Percentiles rank a stretch among this genome's conserved stretches.
Conservation (phyloP, 2,888 invertebrate genomes). For the Allygus modestus region DNA sequence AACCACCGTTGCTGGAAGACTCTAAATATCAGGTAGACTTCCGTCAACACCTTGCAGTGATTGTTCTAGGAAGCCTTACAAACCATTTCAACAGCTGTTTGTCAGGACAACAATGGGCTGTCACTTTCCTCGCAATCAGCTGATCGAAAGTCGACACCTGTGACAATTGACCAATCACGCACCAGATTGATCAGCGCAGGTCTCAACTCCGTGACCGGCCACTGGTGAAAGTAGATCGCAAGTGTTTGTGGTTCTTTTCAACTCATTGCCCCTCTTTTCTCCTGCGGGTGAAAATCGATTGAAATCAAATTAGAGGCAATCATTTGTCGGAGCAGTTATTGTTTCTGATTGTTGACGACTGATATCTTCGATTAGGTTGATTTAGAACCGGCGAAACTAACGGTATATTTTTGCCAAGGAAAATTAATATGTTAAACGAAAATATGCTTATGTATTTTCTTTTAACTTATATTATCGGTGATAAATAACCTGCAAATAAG, state of each 20-base stretch:
- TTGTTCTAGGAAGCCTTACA: conserved; percentile 14
- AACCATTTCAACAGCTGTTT: conserved; percentile 33
- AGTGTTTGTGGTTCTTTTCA: conserved; percentile 11
- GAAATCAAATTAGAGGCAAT: neutral
- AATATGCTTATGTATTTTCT: too few relatives aligned
- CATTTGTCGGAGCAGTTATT: neutral
- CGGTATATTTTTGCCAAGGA: too few relatives aligned
- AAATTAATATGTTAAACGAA: too few relatives aligned
- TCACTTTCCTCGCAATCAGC: conserved; percentile 23
- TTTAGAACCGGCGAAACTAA: too few relatives aligned
- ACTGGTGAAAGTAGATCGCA: conserved; percentile 1
- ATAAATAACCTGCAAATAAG: too few relatives aligned
- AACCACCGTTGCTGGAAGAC: too few relatives aligned
- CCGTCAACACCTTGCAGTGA: neutral
- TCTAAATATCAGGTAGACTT: neutral
- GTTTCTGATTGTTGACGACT: too few relatives aligned
- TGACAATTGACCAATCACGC: conserved; percentile 43
- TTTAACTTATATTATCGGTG: too few relatives aligned
- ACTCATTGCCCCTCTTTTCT: conserved; percentile 20
- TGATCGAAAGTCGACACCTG: conserved; percentile 39
- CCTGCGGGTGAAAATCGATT: neutral
- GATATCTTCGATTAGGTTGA: too few relatives aligned
- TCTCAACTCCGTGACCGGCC: neutral
- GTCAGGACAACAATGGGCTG: conserved; percentile 19
- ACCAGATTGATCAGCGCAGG: neutral